phyloP scores from a whole-genome alignment of 2,797 vertebrate species.

The Channallabes apus region DNA sequence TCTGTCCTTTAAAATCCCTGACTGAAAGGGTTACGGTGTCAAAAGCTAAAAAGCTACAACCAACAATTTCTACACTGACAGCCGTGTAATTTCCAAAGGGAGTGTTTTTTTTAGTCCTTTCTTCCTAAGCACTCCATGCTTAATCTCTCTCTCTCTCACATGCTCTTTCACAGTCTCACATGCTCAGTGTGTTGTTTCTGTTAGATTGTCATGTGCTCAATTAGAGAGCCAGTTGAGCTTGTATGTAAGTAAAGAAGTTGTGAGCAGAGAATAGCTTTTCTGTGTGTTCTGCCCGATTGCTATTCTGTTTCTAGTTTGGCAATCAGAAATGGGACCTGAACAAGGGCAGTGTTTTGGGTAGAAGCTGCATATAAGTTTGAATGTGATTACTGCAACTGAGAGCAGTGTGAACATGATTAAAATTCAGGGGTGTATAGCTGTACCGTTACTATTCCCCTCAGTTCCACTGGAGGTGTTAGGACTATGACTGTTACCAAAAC shows the following conservation, averaged over 20 bases:
- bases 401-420: conserved; percentile 22
- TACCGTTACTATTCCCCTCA: conserved; percentile 20
- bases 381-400: conserved; percentile 21
- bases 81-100: conserved; percentile 29
- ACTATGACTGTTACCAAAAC: conserved; percentile 68
- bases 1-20: conserved; percentile 2
- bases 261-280: background rate
- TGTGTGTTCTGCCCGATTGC: conserved; percentile 60
- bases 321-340: conserved; percentile 64
- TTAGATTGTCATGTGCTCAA: conserved; percentile 62
- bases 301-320: conserved; percentile 66
- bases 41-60: conserved; percentile 49
- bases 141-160: conserved; percentile 26
- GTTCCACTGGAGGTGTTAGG: background rate
- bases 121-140: conserved; percentile 6
- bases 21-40: conserved; percentile 32
- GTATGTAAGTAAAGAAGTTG: conserved; percentile 62
- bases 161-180: background rate
- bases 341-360: conserved; percentile 36
- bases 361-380: conserved; percentile 8
- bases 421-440: conserved; percentile 11
- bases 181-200: conserved; percentile 36
- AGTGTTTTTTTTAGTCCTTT: background rate
- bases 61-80: conserved; percentile 49
- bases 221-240: conserved; percentile 65